Percentiles rank a stretch among this genome's conserved stretches.
Evolutionary conservation across 2,113 vertebrate species (phyloP).

Genomic region (Prochilodus magdalenae): DNA sequence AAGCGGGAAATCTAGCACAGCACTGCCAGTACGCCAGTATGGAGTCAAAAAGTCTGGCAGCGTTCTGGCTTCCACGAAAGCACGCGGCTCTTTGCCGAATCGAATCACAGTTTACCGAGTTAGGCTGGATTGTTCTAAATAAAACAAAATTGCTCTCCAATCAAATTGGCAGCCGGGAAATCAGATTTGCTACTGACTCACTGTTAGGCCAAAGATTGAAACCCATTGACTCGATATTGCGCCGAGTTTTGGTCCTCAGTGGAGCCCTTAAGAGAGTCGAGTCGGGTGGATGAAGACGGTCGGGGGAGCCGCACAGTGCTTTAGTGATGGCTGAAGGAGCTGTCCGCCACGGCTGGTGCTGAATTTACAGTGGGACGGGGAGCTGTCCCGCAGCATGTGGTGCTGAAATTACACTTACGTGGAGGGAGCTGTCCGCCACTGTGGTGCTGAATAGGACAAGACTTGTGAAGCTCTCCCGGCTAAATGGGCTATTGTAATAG

Average conservation of each 20-base stretch:
- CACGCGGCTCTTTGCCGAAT: conserved; percentile 31
- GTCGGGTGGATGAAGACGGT: not conserved
- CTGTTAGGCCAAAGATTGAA: conserved; percentile 4
- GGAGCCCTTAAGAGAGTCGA: not conserved
- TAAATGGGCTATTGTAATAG: not conserved
- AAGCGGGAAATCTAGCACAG: conserved; percentile 10
- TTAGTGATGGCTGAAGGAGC: not conserved
- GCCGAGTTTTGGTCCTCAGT: not conserved
- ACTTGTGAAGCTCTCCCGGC: not conserved
- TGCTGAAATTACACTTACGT: conserved; percentile 3
- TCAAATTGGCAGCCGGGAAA: conserved; percentile 1
- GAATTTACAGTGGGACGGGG: conserved; percentile 31
- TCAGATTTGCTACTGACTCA: not conserved
- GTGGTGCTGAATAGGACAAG: conserved; percentile 34
- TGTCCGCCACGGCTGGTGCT: conserved; percentile 23
- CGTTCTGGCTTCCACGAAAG: conserved; percentile 31
- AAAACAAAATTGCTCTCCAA: conserved; percentile 15
- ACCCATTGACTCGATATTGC: not conserved
- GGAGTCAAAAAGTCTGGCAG: conserved; percentile 23
- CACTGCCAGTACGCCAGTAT: conserved; percentile 13
- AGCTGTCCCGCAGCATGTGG: conserved; percentile 22
- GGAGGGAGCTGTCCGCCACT: not conserved
- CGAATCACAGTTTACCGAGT: conserved; percentile 30
- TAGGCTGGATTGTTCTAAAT: conserved; percentile 4
- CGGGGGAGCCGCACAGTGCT: not conserved